Percentiles rank a stretch among this genome's conserved stretches.
Evolutionary conservation across 2,113 vertebrate species (phyloP).

Genomic region (Gallinago paraguaiae): DNA sequence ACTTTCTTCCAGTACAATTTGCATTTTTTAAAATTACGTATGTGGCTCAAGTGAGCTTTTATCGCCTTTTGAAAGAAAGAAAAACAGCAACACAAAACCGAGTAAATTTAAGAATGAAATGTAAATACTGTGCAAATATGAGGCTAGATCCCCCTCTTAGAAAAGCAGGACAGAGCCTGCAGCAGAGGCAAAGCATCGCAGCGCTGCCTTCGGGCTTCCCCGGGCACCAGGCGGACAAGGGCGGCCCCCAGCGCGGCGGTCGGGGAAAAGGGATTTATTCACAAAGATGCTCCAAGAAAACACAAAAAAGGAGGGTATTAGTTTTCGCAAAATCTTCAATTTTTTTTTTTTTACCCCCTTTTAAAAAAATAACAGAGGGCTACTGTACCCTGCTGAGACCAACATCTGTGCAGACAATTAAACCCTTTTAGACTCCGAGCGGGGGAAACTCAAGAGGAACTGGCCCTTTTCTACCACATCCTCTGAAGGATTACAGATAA

Average conservation of each 20-base stretch:
- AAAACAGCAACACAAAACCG: not conserved
- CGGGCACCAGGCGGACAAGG: not conserved
- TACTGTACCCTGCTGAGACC: conserved; percentile 50
- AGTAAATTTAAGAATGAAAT: not conserved
- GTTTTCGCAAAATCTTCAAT: not conserved
- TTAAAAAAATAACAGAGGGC: conserved; percentile 50
- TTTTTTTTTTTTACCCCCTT: not conserved
- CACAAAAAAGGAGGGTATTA: not conserved
- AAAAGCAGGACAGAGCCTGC: not conserved
- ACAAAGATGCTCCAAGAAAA: not conserved
- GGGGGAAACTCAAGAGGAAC: conserved; percentile 37
- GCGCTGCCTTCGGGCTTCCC: fast-evolving
- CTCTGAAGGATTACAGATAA: conserved; percentile 52
- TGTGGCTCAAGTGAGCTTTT: not conserved
- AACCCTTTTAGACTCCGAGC: conserved; percentile 10
- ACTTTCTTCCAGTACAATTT: not conserved
- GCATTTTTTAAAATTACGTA: not conserved
- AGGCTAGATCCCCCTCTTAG: not conserved
- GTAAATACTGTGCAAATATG: not conserved
- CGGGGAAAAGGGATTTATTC: not conserved
- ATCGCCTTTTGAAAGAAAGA: not conserved
- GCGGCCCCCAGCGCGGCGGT: conserved; percentile 8
- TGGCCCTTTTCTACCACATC: conserved; percentile 38
- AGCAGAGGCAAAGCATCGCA: not conserved
- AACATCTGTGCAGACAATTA: conserved; percentile 67